Base-by-base conservation (phyloP, 2,888 invertebrate species). In the Argyresthia goedartella region DNA sequence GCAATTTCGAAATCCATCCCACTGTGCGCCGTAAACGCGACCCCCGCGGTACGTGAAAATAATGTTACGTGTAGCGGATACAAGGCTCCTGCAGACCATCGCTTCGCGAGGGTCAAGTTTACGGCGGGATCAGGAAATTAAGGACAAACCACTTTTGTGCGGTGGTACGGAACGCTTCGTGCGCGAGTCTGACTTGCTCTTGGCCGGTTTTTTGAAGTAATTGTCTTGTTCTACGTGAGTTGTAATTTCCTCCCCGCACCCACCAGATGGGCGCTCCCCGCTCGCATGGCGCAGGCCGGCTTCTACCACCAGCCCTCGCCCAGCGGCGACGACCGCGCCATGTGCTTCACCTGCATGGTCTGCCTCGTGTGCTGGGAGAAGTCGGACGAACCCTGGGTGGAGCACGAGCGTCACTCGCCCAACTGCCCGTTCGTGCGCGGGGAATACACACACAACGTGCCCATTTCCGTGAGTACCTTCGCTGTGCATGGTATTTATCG, bases 341-440 rank as follows among this genome's bases (percentile, higher is more conserved):
- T 97, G 95, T 98, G 98, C 73, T 98, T 98, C 78, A 96, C 95
- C 0, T 98, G 98, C 76, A 94, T 93, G 65, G 96, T 97, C 9
- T 98, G 97, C 71, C 89, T 98, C 25, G 97, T 98, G 7, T 96
- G 95, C 81, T 98, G 98, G 98, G 98, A 98, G 81, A 94, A 96
- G 65, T 95, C 95, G 0, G 97, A 98, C 78, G 97, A 98, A 71
- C 98, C 98, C 1, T 97, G 97, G 97, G 96, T 96, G 59, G 97
- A 98, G 73, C 97, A 98, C 71, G 97, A 97, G 78, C 89, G 97
- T 4, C 97, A 98, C 73, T 96, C 97, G 4, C 95, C 97, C 11
- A 92, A 91, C 63, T 98, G 98, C 71, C 96, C 97, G 0, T 97
- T 97, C 76, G 96, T 98, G 1, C 92, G 95, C 72, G 97, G 97